phyloP scores from a whole-genome alignment of 2,888 invertebrate species.

The Meteorus cinctellus region DNA sequence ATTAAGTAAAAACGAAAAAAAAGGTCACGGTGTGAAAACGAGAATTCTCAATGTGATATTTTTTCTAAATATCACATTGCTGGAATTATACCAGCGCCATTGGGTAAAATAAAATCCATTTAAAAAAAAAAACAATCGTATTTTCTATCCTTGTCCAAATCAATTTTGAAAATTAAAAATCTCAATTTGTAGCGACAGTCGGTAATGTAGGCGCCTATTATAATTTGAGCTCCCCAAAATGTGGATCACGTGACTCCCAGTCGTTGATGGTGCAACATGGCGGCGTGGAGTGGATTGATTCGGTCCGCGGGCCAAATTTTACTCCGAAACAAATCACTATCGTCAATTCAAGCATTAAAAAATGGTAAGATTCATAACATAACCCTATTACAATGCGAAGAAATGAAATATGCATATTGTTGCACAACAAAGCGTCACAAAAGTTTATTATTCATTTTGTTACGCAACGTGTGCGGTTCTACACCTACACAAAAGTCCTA shows the following conservation, averaged over 20 bases:
- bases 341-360: constrained; percentile 54
- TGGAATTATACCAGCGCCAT: not conserved
- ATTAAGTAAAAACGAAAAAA: not conserved
- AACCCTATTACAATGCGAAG: constrained; percentile 34
- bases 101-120: not conserved
- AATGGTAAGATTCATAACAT: constrained; percentile 67
- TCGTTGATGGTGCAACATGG: constrained; percentile 75
- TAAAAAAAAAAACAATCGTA: not conserved
- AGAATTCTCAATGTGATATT: not conserved
- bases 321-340: constrained; percentile 60
- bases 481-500: not conserved
- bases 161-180: not conserved
- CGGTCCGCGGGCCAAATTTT: constrained; percentile 69
- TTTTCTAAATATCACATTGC: not conserved
- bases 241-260: not conserved
- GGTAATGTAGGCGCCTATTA: not conserved
- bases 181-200: not conserved
- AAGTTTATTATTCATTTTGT: constrained; percentile 32
- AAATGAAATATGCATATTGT: not conserved
- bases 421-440: constrained; percentile 63
- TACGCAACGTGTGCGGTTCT: constrained; percentile 42
- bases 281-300: constrained; percentile 79
- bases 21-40: not conserved
- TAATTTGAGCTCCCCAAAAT: not conserved
- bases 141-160: not conserved